Base-by-base conservation (phyloP, 1,140 invertebrate genomes). In the Neoseiulus cucumeris region DNA sequence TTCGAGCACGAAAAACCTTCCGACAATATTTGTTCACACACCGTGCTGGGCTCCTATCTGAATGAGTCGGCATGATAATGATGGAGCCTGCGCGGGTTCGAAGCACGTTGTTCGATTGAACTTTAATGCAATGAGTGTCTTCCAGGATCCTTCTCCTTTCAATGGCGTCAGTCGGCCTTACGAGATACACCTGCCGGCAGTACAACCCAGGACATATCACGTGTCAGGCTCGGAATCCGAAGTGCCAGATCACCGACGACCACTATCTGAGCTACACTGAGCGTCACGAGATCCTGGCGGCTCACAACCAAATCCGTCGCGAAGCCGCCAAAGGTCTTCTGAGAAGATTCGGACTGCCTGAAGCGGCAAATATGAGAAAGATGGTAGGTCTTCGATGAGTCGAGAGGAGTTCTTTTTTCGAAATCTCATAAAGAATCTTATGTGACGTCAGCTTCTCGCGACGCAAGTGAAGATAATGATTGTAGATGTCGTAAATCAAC, bases 271-370 rank as follows among this genome's bases (percentile, higher is more conserved):
- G 12, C 22, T 25, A 17, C 25, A 25, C 14, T 6, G 51, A 59
- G 22, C 51, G 51, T n/a, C 51, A 59, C 17, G 51, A 59, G 51
- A 59, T 59, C 14, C 22, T 59, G 1, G 14, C 33, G 22, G 22
- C 51, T 25, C 51, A 59, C 22, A 59, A 59, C 22, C 51, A 33
- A 1, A 59, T 59, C 22, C 51, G 51, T 14, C 51, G 51, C 25
- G 51, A 59, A 9, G 51, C 51, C 25, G 51, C 51, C 22, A 59
- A 59, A 25, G 51, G 51, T 59, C 22, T 59, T 25, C 51, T 59
- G 14, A 25, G 51, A 25, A 25, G 51, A 59, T 59, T 29, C 22
- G 51, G 51, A 59, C 9, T 59, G 51, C 51, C 51, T 14, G 51
- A 25, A 29, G 51, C 51, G 14, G 51, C 51, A 2, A 59, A 59